Conservation (phyloP, 2,113 vertebrate species). For the Semnornis frantzii region DNA sequence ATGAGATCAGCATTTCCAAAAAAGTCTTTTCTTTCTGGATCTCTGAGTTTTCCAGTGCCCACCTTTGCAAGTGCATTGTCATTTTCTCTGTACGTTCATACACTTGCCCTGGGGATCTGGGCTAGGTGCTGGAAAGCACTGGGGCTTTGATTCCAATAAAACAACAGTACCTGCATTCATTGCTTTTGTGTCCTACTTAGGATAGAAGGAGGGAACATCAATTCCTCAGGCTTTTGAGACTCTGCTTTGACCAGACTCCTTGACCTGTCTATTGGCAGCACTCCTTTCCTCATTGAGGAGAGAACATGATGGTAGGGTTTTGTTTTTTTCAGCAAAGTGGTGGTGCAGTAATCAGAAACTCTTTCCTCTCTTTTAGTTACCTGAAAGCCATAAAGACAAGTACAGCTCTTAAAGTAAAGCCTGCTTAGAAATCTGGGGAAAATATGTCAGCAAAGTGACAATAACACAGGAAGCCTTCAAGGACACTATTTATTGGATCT, state of each 20-base stretch:
- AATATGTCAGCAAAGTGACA: neutral
- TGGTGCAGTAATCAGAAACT: neutral
- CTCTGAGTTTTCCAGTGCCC: neutral
- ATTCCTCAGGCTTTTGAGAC: neutral
- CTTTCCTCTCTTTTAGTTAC: neutral
- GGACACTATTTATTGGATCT: neutral
- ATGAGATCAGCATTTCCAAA: neutral
- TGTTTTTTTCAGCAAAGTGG: neutral
- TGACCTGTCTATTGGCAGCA: neutral
- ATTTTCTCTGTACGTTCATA: neutral
- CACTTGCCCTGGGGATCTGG: neutral
- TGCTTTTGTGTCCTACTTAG: neutral
- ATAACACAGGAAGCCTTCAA: neutral
- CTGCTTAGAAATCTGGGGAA: neutral
- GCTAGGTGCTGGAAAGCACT: neutral
- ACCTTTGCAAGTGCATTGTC: neutral
- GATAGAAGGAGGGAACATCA: neutral
- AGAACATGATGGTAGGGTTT: rapidly evolving
- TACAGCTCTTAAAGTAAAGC: neutral
- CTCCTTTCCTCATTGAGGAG: neutral
- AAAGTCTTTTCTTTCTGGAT: neutral
- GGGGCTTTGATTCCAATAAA: neutral
- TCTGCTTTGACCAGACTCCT: neutral
- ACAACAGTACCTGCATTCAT: neutral
- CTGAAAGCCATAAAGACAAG: neutral